phyloP scores from a whole-genome alignment of 2,797 vertebrate genomes.

The Pygocentrus nattereri region DNA sequence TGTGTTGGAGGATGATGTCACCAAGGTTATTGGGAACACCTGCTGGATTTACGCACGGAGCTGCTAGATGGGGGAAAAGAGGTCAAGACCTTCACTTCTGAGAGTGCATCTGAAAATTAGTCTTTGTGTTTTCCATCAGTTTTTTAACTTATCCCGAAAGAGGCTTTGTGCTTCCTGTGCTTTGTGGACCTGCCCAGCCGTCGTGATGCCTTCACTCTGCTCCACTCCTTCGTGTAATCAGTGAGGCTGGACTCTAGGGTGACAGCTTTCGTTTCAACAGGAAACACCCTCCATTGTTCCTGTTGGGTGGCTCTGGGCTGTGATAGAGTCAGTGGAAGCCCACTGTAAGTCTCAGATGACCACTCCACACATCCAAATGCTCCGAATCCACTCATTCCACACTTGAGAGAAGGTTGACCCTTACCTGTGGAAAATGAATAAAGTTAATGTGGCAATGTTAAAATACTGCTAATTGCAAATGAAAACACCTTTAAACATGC shows the following conservation, averaged over 20 bases:
- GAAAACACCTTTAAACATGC: too few relatives aligned
- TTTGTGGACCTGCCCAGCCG: constrained; percentile 36
- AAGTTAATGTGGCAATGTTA: background rate
- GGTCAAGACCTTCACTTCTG: constrained; percentile 64
- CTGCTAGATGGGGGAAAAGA: constrained; percentile 49
- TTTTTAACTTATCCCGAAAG: constrained; percentile 37
- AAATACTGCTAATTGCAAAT: background rate
- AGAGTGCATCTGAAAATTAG: constrained; percentile 54
- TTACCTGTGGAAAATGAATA: background rate
- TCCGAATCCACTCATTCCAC: background rate
- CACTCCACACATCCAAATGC: background rate
- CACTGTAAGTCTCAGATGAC: background rate
- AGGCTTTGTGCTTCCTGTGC: constrained; percentile 38
- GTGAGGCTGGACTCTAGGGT: constrained; percentile 63
- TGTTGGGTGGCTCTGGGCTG: constrained; percentile 24
- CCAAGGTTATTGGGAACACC: constrained; percentile 71
- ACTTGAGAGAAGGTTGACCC: background rate
- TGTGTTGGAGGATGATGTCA: constrained; percentile 71
- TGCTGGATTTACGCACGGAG: constrained; percentile 72
- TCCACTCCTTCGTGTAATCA: constrained; percentile 57
- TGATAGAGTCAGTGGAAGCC: constrained; percentile 14
- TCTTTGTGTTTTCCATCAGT: constrained; percentile 29
- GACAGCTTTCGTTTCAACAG: constrained; percentile 68
- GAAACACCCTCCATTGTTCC: constrained; percentile 80
- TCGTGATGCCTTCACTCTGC: constrained; percentile 21